Evolutionary conservation across 2,113 vertebrate genomes (phyloP), one percentile per base, ranked within the genome.

Genomic region (Sebastes fasciatus): DNA sequence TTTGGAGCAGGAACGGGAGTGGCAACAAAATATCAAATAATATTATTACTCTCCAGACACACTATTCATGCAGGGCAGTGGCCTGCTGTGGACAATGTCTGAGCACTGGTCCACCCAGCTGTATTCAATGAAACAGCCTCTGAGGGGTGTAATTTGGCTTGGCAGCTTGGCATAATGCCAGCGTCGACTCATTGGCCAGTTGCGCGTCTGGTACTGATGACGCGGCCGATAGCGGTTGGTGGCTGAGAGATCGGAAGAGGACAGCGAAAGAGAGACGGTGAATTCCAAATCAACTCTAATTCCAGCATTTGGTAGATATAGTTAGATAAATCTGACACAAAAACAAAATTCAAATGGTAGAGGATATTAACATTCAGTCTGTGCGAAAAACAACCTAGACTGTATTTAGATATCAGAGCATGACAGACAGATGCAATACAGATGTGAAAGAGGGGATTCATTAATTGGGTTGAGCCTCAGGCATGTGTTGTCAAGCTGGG

Each of bases 141-240:
- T 74, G 78, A 87, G 74, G 91, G 89, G 89, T 90, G 87, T 89
- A 92, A 93, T 89, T 60, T 17, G 48, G 80, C 79, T 80, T 87
- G 92, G 85, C 92, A 90, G 89, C 88, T 91, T 86, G 88, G 89
- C 92, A 64, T 51, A 57, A 62, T 1, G 88, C 91, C 92, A 91
- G 85, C 1, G 63, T 40, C 4, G 16, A 74, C 88, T 90, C 80
- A 90, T 90, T 91, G 84, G 89, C 48, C 69, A 48, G 76, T 77
- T 43, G 70, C 4, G 79, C 46, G 40, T 89, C 84, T 80, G 57
- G 65, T 70, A 75, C 49, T 80, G 81, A 86, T 88, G 87, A 86
- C 85, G 82, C 9, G 61, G 66, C 48, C 3, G 8, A 19, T 54
- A 69, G 75, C 3, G 11, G 74, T 77, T 90, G 88, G 86, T 61